phyloP scores from a whole-genome alignment of 2,888 invertebrate genomes.

The Hirtodrosophila trivittata region DNA sequence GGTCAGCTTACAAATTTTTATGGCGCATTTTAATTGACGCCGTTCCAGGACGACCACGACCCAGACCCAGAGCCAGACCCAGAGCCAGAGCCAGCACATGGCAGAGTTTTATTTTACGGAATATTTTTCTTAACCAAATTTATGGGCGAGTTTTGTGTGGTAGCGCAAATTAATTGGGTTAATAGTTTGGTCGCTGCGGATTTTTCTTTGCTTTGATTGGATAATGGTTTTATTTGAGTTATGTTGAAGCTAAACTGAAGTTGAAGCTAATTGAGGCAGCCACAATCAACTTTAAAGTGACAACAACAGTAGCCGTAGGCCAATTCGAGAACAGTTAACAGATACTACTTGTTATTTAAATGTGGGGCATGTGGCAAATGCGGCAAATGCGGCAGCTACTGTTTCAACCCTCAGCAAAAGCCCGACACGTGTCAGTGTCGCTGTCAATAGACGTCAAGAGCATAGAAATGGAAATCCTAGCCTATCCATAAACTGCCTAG shows the following conservation, averaged over 20 bases:
- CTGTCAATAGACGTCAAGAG: constrained; percentile 68
- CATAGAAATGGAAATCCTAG: constrained; percentile 63
- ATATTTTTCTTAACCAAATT: constrained; percentile 47
- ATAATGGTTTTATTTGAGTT: constrained; percentile 15
- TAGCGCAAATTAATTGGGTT: constrained; percentile 44
- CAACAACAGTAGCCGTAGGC: constrained; percentile 31
- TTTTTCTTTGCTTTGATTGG: not conserved
- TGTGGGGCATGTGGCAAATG: not conserved
- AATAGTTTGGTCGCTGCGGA: constrained; percentile 23
- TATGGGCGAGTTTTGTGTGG: constrained; percentile 29
- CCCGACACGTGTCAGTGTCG: constrained; percentile 77
- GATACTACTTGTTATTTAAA: constrained; percentile 17
- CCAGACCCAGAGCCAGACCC: too few relatives aligned
- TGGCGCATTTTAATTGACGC: constrained; percentile 54
- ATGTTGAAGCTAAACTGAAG: constrained; percentile 1
- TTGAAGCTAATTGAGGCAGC: not conserved
- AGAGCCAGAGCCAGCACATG: too few relatives aligned
- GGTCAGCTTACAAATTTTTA: constrained; percentile 56
- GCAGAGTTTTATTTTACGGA: constrained; percentile 37
- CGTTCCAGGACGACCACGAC: constrained; percentile 20
- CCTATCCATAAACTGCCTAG: constrained; percentile 62
- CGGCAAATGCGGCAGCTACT: not conserved
- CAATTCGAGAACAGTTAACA: constrained; percentile 46
- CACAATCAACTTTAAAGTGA: constrained; percentile 36
- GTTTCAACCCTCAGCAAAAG: constrained; percentile 44